Conservation (phyloP, 2,113 vertebrate species). For the Galbula dea region DNA sequence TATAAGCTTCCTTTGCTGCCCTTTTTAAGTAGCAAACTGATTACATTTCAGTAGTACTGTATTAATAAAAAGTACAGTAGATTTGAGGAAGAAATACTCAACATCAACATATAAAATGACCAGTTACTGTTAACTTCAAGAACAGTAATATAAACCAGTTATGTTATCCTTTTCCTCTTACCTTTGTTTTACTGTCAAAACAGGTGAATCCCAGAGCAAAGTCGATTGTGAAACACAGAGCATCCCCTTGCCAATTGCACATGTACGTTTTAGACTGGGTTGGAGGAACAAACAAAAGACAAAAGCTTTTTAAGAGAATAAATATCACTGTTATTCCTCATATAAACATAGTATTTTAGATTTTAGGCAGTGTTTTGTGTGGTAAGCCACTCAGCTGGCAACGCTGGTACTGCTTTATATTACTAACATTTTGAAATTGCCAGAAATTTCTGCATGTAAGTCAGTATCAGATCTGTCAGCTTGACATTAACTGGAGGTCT, state of each 20-base stretch:
- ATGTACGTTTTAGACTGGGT: constrained; percentile 87
- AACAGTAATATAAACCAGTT: neutral
- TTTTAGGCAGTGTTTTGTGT: neutral
- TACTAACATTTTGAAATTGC: neutral
- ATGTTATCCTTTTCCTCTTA: constrained; percentile 40
- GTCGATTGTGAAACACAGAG: constrained; percentile 85
- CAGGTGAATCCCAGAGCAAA: constrained; percentile 89
- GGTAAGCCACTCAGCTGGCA: neutral
- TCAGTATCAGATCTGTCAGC: neutral
- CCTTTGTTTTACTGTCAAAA: constrained; percentile 85
- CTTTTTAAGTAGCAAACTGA: neutral
- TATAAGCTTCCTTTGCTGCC: neutral
- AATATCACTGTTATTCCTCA: neutral
- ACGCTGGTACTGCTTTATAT: neutral
- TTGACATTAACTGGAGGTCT: neutral
- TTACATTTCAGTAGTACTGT: neutral
- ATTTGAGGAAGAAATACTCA: neutral
- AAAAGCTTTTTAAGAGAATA: neutral
- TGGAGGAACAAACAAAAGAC: constrained; percentile 38
- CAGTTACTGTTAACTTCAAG: neutral
- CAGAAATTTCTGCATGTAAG: neutral
- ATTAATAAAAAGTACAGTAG: neutral
- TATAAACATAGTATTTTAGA: neutral
- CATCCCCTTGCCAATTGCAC: constrained; percentile 87
- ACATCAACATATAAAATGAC: neutral